Conservation (phyloP, 2,113 vertebrate species). For the Dendropsophus ebraccatus region DNA sequence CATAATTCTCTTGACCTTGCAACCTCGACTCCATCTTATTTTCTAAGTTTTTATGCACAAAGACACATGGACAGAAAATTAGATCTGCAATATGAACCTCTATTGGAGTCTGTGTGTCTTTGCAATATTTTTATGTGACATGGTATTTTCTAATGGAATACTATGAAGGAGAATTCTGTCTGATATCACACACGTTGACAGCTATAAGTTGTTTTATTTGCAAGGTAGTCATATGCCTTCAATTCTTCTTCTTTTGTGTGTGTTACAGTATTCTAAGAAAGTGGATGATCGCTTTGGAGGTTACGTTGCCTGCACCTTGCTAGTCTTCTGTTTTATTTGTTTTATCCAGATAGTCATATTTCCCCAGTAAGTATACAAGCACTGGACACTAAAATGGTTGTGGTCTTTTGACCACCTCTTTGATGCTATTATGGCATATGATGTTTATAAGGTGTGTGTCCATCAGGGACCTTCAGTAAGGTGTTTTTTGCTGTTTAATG, state of each 20-base stretch:
- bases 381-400: background rate
- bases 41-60: background rate
- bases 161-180: no score
- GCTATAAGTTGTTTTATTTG: background rate
- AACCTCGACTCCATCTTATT: background rate
- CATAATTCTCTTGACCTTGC: background rate
- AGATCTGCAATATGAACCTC: background rate
- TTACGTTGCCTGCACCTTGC: slow-evolving; percentile 89
- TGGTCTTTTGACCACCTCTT: no score
- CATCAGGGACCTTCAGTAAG: no score
- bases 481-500: no score
- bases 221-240: background rate
- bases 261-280: slow-evolving; percentile 88
- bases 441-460: no score
- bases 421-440: no score
- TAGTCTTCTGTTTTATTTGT: slow-evolving; percentile 95
- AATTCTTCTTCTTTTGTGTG: background rate
- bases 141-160: no score
- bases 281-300: slow-evolving; percentile 92
- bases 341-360: slow-evolving; percentile 91
- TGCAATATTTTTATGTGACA: background rate
- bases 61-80: background rate
- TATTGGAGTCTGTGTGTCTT: background rate
- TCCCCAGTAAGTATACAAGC: slow-evolving; percentile 82
- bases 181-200: no score